These are phyloP conservation scores for Scopus umbretta DNA, from an alignment of 2,113 vertebrate genomes.

Conservation along the genomic window DNA sequence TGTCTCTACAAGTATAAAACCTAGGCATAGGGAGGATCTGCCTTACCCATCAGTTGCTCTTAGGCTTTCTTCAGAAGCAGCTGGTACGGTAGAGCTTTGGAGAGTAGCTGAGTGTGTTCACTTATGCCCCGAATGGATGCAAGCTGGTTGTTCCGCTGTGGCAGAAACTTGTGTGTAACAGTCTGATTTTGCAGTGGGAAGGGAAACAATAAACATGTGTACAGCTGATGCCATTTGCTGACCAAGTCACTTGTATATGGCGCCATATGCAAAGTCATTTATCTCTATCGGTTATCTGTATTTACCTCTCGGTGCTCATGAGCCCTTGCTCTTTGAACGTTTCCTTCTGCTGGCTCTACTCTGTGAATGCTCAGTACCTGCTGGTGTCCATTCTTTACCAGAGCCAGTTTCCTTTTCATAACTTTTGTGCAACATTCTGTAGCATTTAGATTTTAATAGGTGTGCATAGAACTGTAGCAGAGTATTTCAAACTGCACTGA, in stretches of 20 bases:
- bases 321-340: background rate
- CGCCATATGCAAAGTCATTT: background rate
- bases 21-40: background rate
- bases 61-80: background rate
- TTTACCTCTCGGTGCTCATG: background rate
- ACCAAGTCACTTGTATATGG: background rate
- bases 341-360: background rate
- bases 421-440: background rate
- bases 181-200: background rate
- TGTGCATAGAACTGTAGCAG: background rate
- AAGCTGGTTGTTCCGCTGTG: background rate
- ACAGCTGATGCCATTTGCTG: background rate
- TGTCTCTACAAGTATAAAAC: background rate
- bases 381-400: background rate
- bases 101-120: background rate
- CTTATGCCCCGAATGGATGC: background rate
- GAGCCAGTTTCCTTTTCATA: background rate
- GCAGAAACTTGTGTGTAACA: background rate
- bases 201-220: background rate
- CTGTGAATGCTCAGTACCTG: background rate
- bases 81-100: background rate
- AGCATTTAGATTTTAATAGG: background rate
- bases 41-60: background rate
- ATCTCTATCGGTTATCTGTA: background rate
- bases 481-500: background rate